Conservation (phyloP, 2,888 invertebrate species). For the Leucophenga montana region DNA sequence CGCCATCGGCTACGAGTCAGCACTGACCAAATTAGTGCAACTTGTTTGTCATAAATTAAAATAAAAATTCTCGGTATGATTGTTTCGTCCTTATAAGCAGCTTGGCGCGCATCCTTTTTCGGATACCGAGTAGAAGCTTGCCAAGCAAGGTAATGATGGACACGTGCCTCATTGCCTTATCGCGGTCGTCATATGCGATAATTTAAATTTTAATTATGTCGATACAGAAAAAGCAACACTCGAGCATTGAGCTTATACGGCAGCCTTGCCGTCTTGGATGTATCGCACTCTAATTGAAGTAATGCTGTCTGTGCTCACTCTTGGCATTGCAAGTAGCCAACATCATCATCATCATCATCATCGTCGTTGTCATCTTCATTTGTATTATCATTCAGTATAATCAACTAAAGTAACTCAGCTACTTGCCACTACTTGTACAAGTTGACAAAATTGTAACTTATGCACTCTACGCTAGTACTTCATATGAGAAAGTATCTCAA, state of each 20-base stretch:
- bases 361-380: background rate
- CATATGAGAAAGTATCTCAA: no score
- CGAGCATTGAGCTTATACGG: background rate
- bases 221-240: background rate
- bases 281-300: background rate
- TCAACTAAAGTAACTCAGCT: conserved; percentile 57
- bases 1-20: background rate
- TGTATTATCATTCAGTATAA: conserved; percentile 55
- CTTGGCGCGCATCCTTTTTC: background rate
- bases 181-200: conserved; percentile 6
- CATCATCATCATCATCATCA: background rate
- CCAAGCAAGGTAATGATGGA: conserved; percentile 16
- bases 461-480: background rate
- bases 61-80: conserved; percentile 21
- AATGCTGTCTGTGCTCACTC: background rate
- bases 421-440: background rate
- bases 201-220: conserved; percentile 27
- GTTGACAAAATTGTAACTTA: conserved; percentile 3
- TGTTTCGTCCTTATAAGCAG: conserved; percentile 23
- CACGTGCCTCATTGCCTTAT: conserved; percentile 15
- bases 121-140: background rate
- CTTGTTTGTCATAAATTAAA: conserved; percentile 26
- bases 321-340: background rate
- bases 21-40: conserved; percentile 25
- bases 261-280: background rate